Evolutionary conservation across 2,797 vertebrate genomes (phyloP).

Genomic region (Poliocrania exsul): DNA sequence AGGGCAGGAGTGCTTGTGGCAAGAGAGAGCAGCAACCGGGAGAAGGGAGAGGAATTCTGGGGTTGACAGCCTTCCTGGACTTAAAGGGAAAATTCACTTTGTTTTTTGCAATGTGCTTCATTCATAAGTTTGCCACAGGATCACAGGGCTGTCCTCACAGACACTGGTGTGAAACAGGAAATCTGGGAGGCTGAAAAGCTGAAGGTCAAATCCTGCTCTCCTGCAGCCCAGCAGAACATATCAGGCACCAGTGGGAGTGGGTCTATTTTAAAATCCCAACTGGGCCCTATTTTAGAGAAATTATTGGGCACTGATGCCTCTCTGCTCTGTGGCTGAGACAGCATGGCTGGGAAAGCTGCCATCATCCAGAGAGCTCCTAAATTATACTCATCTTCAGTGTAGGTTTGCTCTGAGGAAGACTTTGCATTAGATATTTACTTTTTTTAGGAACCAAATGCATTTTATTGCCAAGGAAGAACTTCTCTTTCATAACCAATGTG

Average conservation of each 20-base stretch:
- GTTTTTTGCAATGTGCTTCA: not conserved
- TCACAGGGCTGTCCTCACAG: not conserved
- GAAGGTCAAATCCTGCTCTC: not conserved
- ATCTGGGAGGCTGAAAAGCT: not conserved
- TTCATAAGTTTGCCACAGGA: not conserved
- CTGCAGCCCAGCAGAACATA: not conserved
- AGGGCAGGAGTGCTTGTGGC: not conserved
- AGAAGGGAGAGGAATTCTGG: not conserved
- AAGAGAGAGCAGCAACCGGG: not conserved
- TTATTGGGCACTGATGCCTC: not conserved
- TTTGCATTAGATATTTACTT: not conserved
- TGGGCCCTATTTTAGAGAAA: not conserved
- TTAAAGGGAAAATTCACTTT: not conserved
- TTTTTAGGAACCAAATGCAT: not conserved
- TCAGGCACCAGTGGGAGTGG: not conserved
- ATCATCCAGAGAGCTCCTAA: not conserved
- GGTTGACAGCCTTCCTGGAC: not conserved
- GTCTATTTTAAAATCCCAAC: not conserved
- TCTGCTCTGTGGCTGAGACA: not conserved
- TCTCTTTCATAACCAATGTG: not conserved
- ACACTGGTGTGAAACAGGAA: not conserved
- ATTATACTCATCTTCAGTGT: not conserved
- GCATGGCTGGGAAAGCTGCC: not conserved
- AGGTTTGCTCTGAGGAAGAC: not conserved
- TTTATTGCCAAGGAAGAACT: not conserved